Conservation (phyloP, 2,797 vertebrate genomes). For the Babyrousa celebensis region DNA sequence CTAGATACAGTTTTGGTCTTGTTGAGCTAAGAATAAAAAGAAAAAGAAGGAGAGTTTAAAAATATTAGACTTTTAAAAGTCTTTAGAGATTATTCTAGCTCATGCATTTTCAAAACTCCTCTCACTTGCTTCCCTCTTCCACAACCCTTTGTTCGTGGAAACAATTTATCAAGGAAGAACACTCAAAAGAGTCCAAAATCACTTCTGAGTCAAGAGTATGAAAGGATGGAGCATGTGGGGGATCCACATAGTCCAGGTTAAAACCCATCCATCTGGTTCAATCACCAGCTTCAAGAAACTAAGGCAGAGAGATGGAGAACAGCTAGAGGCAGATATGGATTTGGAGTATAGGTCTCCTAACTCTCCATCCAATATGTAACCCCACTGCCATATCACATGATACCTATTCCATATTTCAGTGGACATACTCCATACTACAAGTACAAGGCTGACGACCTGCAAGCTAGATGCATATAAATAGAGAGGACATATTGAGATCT, state of each 20-base stretch:
- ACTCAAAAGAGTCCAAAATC: neutral
- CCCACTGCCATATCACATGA: neutral
- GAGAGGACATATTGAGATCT: neutral
- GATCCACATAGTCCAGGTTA: neutral
- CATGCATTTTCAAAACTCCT: neutral
- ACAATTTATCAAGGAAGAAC: neutral
- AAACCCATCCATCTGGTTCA: neutral
- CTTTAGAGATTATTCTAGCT: neutral
- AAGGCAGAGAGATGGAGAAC: neutral
- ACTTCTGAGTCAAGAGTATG: neutral
- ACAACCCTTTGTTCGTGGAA: neutral
- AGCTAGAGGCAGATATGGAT: neutral
- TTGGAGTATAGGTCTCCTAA: neutral
- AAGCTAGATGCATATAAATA: neutral
- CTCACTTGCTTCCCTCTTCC: neutral
- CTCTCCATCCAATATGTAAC: neutral
- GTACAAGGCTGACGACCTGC: neutral
- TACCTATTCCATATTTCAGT: neutral
- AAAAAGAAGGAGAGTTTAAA: constrained; percentile 10
- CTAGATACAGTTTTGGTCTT: constrained; percentile 41
- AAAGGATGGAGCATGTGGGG: neutral
- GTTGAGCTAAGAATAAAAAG: constrained; percentile 35
- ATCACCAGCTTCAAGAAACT: neutral
- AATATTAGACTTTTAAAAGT: neutral
- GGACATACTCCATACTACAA: neutral